Evolutionary conservation across 2,113 vertebrate genomes (phyloP).

Genomic region (Mesoclemmys tuberculata): DNA sequence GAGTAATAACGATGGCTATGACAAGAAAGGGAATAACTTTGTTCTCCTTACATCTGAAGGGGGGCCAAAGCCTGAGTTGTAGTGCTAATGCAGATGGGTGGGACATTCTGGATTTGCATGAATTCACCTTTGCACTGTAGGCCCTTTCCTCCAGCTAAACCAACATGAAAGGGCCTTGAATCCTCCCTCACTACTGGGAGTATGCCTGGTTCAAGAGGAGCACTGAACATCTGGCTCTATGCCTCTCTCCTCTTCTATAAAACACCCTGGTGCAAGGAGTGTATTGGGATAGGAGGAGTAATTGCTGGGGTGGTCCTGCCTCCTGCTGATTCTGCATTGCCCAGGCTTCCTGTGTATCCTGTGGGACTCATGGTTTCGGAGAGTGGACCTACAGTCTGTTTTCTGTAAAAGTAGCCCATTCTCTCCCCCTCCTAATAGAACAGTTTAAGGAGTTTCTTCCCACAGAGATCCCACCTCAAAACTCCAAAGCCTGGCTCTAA

Average conservation of each 20-base stretch:
- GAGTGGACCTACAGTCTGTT: not conserved
- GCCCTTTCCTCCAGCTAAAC: not conserved
- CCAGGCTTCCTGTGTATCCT: not conserved
- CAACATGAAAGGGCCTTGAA: not conserved
- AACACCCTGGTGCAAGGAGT: not conserved
- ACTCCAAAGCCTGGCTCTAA: not conserved
- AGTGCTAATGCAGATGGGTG: too few relatives aligned
- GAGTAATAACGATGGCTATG: not conserved
- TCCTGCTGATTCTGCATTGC: not conserved
- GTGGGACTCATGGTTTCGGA: not conserved
- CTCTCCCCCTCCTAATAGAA: not conserved
- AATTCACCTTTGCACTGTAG: not conserved
- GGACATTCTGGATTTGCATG: not conserved
- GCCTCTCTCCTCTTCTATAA: not conserved
- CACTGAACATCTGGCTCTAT: not conserved
- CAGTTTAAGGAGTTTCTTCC: not conserved
- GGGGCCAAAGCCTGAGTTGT: not conserved
- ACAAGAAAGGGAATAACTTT: not conserved
- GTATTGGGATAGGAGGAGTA: not conserved
- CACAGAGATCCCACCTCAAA: not conserved
- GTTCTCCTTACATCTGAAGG: not conserved
- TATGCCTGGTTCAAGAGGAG: not conserved
- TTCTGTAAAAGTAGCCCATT: not conserved
- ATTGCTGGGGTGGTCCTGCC: not conserved
- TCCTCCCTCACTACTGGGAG: not conserved